Evolutionary conservation across 1,140 invertebrate species (phyloP), one percentile per base, ranked within the genome.

Genomic region (Notospermus geniculatus): DNA sequence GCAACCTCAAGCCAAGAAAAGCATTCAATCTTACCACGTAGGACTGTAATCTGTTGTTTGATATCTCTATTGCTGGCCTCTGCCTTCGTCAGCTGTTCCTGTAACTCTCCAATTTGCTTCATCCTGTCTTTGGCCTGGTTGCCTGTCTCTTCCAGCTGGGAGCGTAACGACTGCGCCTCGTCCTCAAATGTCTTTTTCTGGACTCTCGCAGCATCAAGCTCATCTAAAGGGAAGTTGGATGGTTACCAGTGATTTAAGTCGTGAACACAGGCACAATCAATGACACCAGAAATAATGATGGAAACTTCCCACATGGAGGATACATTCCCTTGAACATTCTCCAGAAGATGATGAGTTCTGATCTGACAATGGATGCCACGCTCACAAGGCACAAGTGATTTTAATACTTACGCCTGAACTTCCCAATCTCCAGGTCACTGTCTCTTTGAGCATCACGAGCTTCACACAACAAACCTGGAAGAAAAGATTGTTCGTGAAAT

Each of bases 11-110:
- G n/a, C n/a, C n/a, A n/a, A n/a, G n/a, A n/a, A n/a, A 53, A 19
- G 13, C 28, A 30, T 17, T 28, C 27, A 54, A 32, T 54, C 69
- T 30, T 54, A 76, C 76, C 76, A 69, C 71, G 62, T 36, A 78
- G 60, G 36, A 71, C 71, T 19, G 74, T 59, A 39, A 78, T 76
- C 53, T 78, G 73, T 46, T 74, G 58, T 46, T 76, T 76, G 0
- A 76, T 71, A 57, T 78, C 76, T 56, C 71, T 72, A 17, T 70
- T 73, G 19, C 69, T 68, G 11, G 68, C 60, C 50, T 78, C 76
- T 29, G 74, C 71, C 58, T 73, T 74, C 57, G 67, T 63, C 32
- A 76, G 50, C 70, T 76, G 74, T 74, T 73, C 75, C 61, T 75
- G 71, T 23, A 77, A 60, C 41, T 74, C 69, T 11, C 59, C 58